phyloP scores from a whole-genome alignment of 1,140 invertebrate species.

The Dryas iulia region DNA sequence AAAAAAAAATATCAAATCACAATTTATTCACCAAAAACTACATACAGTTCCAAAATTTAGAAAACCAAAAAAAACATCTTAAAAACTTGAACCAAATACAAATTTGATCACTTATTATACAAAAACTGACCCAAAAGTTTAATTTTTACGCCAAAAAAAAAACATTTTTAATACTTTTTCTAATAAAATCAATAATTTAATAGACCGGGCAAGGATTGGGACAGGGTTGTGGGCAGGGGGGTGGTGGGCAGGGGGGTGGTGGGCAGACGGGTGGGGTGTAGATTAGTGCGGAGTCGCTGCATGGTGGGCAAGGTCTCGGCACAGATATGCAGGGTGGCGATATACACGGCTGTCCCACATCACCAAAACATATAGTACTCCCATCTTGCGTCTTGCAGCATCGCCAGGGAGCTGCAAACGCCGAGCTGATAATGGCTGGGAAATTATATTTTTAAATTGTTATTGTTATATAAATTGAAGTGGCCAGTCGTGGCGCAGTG shows the following conservation, averaged over 20 bases:
- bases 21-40: no score
- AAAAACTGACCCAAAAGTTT: not conserved
- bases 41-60: no score
- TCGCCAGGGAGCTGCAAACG: conserved; percentile 51
- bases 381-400: conserved; percentile 45
- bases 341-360: conserved; percentile 33
- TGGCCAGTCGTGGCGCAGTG: no score
- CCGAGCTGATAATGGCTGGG: conserved; percentile 44
- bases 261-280: conserved; percentile 42
- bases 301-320: conserved; percentile 30
- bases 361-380: conserved; percentile 43
- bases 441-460: no score
- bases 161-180: no score
- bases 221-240: conserved; percentile 10
- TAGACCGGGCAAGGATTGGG: conserved; percentile 6
- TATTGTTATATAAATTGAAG: no score
- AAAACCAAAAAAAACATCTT: no score
- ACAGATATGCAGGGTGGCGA: conserved; percentile 37
- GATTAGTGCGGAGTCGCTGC: conserved; percentile 37
- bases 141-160: no score
- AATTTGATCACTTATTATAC: not conserved
- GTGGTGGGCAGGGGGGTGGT: conserved; percentile 16
- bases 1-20: no score
- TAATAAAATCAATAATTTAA: no score
- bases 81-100: no score